These are phyloP conservation scores for Monomorium pharaonis DNA, from an alignment of 1,140 invertebrate genomes.

Conservation along the genomic window DNA sequence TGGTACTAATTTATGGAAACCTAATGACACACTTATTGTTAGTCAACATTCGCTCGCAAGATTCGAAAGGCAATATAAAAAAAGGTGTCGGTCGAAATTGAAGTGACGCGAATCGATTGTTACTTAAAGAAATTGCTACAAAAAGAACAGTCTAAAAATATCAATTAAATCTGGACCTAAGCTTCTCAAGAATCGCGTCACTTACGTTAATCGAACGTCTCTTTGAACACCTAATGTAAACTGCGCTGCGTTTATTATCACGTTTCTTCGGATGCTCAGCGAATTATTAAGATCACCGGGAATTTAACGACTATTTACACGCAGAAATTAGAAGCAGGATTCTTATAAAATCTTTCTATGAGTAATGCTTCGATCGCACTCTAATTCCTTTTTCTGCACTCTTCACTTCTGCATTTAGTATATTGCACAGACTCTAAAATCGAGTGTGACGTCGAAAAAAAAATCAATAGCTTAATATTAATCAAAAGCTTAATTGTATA, in stretches of 20 bases:
- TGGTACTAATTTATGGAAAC: background rate
- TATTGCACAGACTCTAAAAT: background rate
- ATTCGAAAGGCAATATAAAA: background rate
- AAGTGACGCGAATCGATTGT: background rate
- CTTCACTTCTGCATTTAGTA: background rate
- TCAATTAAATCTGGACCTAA: background rate
- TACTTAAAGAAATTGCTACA: conserved; percentile 3
- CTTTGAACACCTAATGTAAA: background rate
- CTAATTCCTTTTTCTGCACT: background rate
- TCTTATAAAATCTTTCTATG: background rate
- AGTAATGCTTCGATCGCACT: background rate
- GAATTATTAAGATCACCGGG: conserved; percentile 18
- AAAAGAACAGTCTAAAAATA: conserved; percentile 28
- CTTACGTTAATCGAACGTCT: background rate
- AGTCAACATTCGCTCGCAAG: background rate
- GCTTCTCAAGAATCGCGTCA: background rate
- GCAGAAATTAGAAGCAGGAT: conserved; percentile 25
- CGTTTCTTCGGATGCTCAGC: background rate
- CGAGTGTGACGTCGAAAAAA: background rate
- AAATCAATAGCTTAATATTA: background rate
- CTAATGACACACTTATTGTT: conserved; percentile 13
- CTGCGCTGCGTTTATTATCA: background rate
- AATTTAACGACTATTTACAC: conserved; percentile 12
- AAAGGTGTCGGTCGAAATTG: background rate
- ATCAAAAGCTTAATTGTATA: background rate